A percentile compares a stretch with the other conserved stretches of the same genome.
These are phyloP conservation scores for Phylloscopus whistleri DNA, from an alignment of 2,113 vertebrate species.

Conservation along the genomic window DNA sequence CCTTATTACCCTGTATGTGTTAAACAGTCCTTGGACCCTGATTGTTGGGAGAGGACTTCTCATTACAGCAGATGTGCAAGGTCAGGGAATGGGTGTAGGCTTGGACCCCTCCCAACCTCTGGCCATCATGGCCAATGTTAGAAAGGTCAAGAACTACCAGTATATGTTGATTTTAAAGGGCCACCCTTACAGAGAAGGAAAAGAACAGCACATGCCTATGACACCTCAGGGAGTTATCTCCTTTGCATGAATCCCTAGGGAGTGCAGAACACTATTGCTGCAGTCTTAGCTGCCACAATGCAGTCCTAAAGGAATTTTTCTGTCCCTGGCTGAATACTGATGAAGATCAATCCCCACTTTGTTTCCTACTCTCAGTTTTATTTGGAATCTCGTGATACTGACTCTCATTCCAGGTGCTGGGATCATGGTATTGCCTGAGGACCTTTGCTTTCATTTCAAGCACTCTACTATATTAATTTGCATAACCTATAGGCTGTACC, in stretches of 20 bases:
- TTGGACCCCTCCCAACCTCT: background rate
- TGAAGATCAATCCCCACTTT: background rate
- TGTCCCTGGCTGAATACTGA: background rate
- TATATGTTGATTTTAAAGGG: background rate
- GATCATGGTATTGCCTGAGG: background rate
- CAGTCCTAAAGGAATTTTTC: background rate
- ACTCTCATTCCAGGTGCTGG: background rate
- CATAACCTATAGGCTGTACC: background rate
- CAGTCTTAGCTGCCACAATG: background rate
- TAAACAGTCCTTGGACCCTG: background rate
- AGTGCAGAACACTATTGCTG: accelerated
- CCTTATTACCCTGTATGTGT: background rate
- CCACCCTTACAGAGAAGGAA: background rate
- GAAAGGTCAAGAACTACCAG: background rate
- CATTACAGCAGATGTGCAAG: background rate
- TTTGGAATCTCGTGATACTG: background rate
- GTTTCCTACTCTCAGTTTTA: background rate
- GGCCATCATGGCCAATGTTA: background rate
- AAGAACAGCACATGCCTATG: background rate
- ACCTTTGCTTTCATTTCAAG: background rate
- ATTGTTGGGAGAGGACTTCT: background rate
- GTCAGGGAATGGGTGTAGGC: background rate
- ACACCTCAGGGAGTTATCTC: background rate
- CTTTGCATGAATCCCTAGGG: background rate
- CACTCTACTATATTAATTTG: background rate